Base-by-base conservation (phyloP, 2,797 vertebrate species). In the Enteromius argenteus region DNA sequence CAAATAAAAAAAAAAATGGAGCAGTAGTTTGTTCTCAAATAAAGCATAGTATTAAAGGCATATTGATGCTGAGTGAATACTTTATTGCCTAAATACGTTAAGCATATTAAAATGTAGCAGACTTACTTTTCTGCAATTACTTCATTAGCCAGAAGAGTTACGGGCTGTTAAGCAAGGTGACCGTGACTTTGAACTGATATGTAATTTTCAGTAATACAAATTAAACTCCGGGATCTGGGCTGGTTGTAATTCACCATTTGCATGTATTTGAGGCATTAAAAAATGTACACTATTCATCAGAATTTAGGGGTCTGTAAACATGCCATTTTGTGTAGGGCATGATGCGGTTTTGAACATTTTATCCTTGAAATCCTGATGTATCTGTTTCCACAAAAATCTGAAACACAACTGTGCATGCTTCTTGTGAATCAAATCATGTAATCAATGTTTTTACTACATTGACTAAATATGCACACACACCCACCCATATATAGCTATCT, bases 21-120 rank as follows among this genome's bases (percentile, higher is more conserved):
- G 46, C 4, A n/a, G 8, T 72, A 27, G 42, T 72, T 49, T 27
- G 30, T 74, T 51, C 9, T 37, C 21, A 23, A 88, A 88, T 85
- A 80, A 87, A 87, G 83, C 77, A 81, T 77, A 42, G 49, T 71
- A 71, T 77, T 74, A 1, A 74, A 86, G 62, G 68, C 60, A 32
- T 58, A 76, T 3, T 58, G 2, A 9, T 23, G 3, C 32, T 46
- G 30, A 51, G 19, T 76, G 60, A 83, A n/a, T 10, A 42, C n/a
- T 83, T 64, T 17, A 72, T 62, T 81, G 3, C 8, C 17, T 14
- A 27, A 37, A 62, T n/a, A 19, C 11, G 0, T 35, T 53, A 51
- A 11, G 17, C 0, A 7, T 5, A 67, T 51, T 30, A 49, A 72
- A 72, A 72, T 30, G 17, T 73, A 3, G 27, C 27, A 27, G 17